Base-by-base conservation (phyloP, 1,140 invertebrate species). In the Penaeus vannamei region DNA sequence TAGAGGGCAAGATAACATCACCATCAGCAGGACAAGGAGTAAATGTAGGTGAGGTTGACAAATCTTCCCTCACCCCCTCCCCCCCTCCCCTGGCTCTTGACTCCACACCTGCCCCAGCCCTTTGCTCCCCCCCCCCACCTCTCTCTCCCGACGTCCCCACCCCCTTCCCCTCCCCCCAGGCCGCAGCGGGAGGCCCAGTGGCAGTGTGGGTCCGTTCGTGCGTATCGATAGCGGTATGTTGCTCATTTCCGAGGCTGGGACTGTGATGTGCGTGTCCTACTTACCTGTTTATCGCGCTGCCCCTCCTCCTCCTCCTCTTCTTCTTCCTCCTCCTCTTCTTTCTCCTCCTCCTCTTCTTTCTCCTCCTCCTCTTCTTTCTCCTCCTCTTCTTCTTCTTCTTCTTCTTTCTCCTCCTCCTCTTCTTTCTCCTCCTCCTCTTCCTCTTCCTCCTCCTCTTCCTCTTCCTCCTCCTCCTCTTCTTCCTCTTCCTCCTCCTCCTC, bases 161-260 rank as follows among this genome's bases (percentile, higher is more conserved):
- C 46, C 79, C 46, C 22, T 26, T 8, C 26, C 42, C 26, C 72
- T 29, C 17, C 29, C 0, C 72, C 32, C 26, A 29, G 19, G 42
- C 72, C 20, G 7, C n/a, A 42, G 72, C 42, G 72, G n/a, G 23
- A 32, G 66, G 10, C 19, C 29, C 19, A 32, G 77, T 26, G 77
- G 77, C 36, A 53, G 22, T 80, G 42, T 53, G 53, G 77, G 77
- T 46, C 77, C 77, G 53, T 22, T 42, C 77, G 77, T 80, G 77
- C 77, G 36, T 80, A 80, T 80, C 36, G 36, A 42, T 46, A 29
- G 42, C n/a, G 36, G 42, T 53, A 80, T 46, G 77, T 53, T 80
- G 77, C 3, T 46, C 77, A 80, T 80, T 46, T 80, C 77, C 77
- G 77, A 80, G 32, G 10, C 29, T 20, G 29, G 29, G 26, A 77